A percentile compares a stretch with the other conserved stretches of the same genome.
phyloP scores from a whole-genome alignment of 2,113 vertebrate species.

The Dromas ardeola region DNA sequence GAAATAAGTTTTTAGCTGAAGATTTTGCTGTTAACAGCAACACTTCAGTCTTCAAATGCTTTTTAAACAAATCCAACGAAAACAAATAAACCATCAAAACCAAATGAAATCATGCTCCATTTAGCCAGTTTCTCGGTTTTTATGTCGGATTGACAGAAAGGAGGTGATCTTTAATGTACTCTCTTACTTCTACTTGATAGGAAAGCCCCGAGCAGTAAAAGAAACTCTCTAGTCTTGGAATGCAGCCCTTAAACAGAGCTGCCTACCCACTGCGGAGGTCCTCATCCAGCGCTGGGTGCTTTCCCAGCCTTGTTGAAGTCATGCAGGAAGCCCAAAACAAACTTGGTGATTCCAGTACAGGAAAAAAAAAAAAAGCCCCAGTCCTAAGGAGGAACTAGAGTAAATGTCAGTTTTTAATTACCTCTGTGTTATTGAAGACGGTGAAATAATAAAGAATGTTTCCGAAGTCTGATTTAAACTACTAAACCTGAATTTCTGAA shows the following conservation, averaged over 20 bases:
- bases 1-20: background rate
- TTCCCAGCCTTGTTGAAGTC: background rate
- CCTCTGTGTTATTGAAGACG: background rate
- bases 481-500: constrained; percentile 16
- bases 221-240: background rate
- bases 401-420: constrained; percentile 33
- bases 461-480: background rate
- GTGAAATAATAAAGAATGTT: constrained; percentile 6
- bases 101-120: background rate
- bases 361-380: background rate
- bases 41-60: background rate
- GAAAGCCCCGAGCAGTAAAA: background rate
- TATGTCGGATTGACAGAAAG: fast-evolving
- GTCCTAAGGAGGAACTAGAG: background rate
- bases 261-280: background rate
- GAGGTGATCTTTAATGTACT: background rate
- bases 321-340: background rate
- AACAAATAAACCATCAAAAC: background rate
- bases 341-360: background rate
- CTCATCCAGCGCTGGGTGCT: background rate
- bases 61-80: background rate
- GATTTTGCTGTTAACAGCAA: background rate
- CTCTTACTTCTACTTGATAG: background rate
- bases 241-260: background rate
- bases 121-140: background rate